Base-by-base conservation (phyloP, 2,797 vertebrate species). In the Xiphorhynchus erythropygius region DNA sequence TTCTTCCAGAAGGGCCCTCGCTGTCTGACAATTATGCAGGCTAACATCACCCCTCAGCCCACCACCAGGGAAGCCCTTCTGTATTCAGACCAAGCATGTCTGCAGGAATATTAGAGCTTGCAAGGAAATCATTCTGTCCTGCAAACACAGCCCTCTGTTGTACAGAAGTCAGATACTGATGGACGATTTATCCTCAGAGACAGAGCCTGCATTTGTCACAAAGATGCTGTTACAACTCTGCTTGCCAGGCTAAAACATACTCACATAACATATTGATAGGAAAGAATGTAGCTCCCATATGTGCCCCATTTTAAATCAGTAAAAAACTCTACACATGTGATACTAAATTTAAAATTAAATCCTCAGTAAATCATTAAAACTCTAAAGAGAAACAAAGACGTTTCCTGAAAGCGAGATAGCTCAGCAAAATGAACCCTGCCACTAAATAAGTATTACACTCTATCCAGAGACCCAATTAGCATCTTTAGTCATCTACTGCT, bases 391-490 rank as follows among this genome's bases (percentile, higher is more conserved):
- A 84, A 90, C 62, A 87, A 89, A 85, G 79, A 81, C 44, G 55
- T 82, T 53, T 91, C 84, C 65, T 92, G 81, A 92, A 96, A 94
- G 76, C 8, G 17, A 85, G 85, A 85, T 24, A 75, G 91, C 94
- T 92, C 83, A 55, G 63, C 63, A 28, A 89, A 93, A 90, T 70
- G 78, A 95, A 86, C 86, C 75, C 81, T 93, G 95, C 91, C 85
- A 81, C 87, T 83, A 94, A 96, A 39, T 49, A 62, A 95, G 90
- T 79, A 96, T 68, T 53, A 82, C 74, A 53, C 50, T 87, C 94
- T 52, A 94, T 57, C 87, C 87, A 80, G 84, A 96, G 90, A 96
- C 92, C 90, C 88, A 95, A 93, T 96, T 97, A 97, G 94, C 75
- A 96, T 92, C 89, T 90, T 95, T 73, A 97, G 87, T 95, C 95